Evolutionary conservation across 2,888 invertebrate genomes (phyloP).

Genomic region (Schrankia costaestrigalis): DNA sequence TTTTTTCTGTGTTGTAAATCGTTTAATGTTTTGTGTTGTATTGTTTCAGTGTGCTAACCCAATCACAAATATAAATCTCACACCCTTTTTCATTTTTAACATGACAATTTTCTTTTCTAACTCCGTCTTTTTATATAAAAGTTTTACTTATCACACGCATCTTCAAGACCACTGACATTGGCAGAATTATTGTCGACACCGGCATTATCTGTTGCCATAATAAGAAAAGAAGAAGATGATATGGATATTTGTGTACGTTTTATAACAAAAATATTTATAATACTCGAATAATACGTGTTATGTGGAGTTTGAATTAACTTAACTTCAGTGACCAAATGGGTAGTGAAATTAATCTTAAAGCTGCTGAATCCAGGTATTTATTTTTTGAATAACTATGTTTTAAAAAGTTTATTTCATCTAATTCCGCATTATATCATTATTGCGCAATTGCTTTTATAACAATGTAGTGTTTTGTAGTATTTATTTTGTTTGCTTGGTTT

Average conservation of each 20-base stretch:
- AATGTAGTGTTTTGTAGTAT: not conserved
- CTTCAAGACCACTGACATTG: no score
- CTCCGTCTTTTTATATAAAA: no score
- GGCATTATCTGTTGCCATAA: no score
- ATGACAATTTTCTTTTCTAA: no score
- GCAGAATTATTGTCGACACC: no score
- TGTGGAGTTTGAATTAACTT: constrained; percentile 67
- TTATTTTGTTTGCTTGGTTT: not conserved
- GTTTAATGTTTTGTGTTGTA: no score
- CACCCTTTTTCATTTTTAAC: no score
- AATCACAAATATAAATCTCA: no score
- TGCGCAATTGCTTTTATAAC: constrained; percentile 61
- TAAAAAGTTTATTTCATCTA: constrained; percentile 13
- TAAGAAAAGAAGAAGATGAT: no score
- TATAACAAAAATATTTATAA: constrained; percentile 14
- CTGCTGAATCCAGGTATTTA: constrained; percentile 60
- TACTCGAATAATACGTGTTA: constrained; percentile 42
- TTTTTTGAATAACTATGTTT: constrained; percentile 16
- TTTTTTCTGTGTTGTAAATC: no score
- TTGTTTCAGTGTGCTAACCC: no score
- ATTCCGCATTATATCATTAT: constrained; percentile 35
- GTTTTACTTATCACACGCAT: no score
- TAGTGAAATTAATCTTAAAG: constrained; percentile 63
- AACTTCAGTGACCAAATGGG: constrained; percentile 63
- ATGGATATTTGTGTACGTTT: constrained; percentile 15